Evolutionary conservation across 2,113 vertebrate species (phyloP).

Genomic region (Cacatua alba): DNA sequence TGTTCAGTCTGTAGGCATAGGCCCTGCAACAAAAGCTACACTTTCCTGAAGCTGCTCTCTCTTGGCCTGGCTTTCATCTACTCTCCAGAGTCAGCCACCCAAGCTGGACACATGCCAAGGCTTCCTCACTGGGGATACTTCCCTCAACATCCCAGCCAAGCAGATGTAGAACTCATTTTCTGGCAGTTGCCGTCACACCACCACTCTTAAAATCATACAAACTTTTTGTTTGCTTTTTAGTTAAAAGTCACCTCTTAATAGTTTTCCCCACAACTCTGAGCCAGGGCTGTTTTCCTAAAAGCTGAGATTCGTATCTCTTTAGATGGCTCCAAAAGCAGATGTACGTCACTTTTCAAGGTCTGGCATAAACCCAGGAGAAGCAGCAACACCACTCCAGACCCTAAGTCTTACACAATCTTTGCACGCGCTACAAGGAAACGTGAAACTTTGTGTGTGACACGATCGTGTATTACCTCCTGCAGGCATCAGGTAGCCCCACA

Average conservation of each 20-base stretch:
- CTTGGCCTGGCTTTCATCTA: not conserved
- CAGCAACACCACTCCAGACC: not conserved
- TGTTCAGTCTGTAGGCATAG: accelerated
- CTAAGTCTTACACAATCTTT: not conserved
- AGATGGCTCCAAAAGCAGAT: not conserved
- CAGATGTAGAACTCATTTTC: accelerated
- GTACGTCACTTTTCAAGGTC: not conserved
- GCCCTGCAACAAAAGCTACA: not conserved
- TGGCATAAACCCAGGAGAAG: not conserved
- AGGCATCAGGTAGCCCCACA: not conserved
- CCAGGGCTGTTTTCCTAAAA: not conserved
- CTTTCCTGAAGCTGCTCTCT: not conserved
- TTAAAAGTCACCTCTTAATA: no score
- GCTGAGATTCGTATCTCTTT: not conserved
- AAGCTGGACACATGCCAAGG: accelerated
- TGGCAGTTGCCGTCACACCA: not conserved
- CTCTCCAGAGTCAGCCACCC: not conserved
- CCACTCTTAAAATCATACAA: not conserved
- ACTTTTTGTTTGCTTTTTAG: not conserved
- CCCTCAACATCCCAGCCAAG: not conserved
- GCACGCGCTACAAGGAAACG: not conserved
- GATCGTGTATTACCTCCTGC: accelerated
- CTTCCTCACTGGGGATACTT: accelerated
- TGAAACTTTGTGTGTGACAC: accelerated
- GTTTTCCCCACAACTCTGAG: not conserved